Base-by-base conservation (phyloP, 2,888 invertebrate species). In the Celastrina argiolus region DNA sequence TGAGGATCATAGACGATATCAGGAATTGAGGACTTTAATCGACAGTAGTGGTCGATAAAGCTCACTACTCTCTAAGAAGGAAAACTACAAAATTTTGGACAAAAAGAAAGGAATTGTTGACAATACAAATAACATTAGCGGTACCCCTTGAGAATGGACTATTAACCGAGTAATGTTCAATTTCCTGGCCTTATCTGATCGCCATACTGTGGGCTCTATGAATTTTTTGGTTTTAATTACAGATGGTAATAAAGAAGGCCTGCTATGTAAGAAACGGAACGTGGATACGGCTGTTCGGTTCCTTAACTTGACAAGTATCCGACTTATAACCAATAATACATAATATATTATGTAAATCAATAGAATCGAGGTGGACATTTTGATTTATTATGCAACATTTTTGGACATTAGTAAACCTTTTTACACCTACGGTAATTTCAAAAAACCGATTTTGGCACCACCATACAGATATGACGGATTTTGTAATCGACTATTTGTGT, bases 141-240 rank as follows among this genome's bases (percentile, higher is more conserved):
- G 16, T 61, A 18, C 36, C 36, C 36, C 16, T 18, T 6, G 36
- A 41, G 65, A 66, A 66, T 18, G 58, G 41, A 59, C 41, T 66
- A 66, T 66, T 59, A 58, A 58, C 31, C 65, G 58, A 66, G 61
- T 61, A 59, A 66, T 66, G 45, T 64, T 64, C 42, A 66, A 66
- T 66, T 66, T 66, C 65, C 65, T 59, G 58, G 42, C 22, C 18
- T 59, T 66, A 66, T 66, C 65, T 31, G 31, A 58, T 56, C 65
- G 36, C 56, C 39, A 41, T 41, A 26, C 41, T 58, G 28, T 65
- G 58, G 56, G 41, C 65, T 61, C 58, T 58, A 65, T 58, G 65
- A 58, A 58, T 65, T 65, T 65, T 68, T 68, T 65, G 63, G 65
- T 67, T 68, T 70, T 68, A 70, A 68, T 70, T 70, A 69, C 68